Evolutionary conservation across 2,797 vertebrate genomes (phyloP), one percentile per base, ranked within the genome.

Genomic region (Lacerta agilis): DNA sequence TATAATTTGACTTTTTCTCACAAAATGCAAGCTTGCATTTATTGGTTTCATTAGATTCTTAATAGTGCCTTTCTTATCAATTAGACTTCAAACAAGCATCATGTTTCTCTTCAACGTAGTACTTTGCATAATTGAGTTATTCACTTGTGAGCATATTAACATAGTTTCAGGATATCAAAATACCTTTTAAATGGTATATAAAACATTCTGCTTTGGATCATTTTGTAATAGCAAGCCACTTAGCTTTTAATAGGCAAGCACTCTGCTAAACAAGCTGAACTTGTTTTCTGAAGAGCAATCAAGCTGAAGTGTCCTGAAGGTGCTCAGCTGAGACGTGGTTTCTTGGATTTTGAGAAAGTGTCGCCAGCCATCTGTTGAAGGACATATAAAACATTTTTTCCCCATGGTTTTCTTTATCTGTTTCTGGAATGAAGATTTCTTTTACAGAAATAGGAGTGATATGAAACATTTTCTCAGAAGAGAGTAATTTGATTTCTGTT

Each of bases 11-110:
- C 55, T 93, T 93, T 94, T 94, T 94, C 92, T 95, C 89, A 49
- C 91, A 94, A 93, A 95, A 91, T 94, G 92, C 92, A 90, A 94
- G 92, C 91, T 93, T 93, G 92, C 88, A 84, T 93, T 93, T 94
- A 89, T 91, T 93, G 92, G 86, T 94, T 90, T 95, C 95, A 93
- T 90, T 91, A 93, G 89, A 89, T 93, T 82, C 92, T 91, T 94
- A 91, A 91, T 96, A 94, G 91, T 93, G 73, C 91, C 93, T 92
- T 92, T 79, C 5, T 93, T 91, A 89, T 78, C 91, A 90, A 92
- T 94, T 17, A 71, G 58, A 43, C 18, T 66, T 45, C 92, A 95
- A 93, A 72, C 83, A 87, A 87, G 85, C 55, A 76, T 75, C 55
- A 64, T 64, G 25, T 43, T 76, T 61, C 29, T 64, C 36, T 29